These are phyloP conservation scores for Mythimna ferrago DNA, from an alignment of 2,888 invertebrate species.

Conservation along the genomic window DNA sequence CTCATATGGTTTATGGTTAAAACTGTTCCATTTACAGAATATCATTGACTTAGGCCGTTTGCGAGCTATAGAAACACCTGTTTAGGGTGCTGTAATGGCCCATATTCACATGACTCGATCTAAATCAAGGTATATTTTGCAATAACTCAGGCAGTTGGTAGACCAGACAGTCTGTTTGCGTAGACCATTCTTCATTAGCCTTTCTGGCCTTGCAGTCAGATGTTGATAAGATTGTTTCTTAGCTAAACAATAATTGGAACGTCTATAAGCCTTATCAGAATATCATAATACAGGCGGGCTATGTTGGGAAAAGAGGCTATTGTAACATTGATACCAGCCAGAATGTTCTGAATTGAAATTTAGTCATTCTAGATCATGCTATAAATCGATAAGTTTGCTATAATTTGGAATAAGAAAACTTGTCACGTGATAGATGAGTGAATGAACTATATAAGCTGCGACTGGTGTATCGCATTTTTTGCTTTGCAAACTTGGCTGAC, in stretches of 20 bases:
- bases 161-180: not conserved
- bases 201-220: not conserved
- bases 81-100: not conserved
- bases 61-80: too few relatives aligned
- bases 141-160: not conserved
- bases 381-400: not conserved
- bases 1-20: not conserved
- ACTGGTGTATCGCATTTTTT: too few relatives aligned
- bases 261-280: not conserved
- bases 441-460: too few relatives aligned
- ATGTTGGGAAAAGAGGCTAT: not conserved
- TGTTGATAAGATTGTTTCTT: not conserved
- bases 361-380: too few relatives aligned
- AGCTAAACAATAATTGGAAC: not conserved
- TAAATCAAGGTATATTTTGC: not conserved
- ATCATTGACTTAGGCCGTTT: not conserved
- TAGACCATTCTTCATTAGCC: not conserved
- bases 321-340: not conserved
- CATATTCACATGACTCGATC: not conserved
- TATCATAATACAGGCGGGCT: not conserved
- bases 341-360: not conserved
- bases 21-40: not conserved
- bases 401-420: slow-evolving; percentile 1
- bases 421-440: not conserved
- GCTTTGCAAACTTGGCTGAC: too few relatives aligned